Evolutionary conservation across 2,888 invertebrate species (phyloP).

Genomic region (Habrosyne pyritoides): DNA sequence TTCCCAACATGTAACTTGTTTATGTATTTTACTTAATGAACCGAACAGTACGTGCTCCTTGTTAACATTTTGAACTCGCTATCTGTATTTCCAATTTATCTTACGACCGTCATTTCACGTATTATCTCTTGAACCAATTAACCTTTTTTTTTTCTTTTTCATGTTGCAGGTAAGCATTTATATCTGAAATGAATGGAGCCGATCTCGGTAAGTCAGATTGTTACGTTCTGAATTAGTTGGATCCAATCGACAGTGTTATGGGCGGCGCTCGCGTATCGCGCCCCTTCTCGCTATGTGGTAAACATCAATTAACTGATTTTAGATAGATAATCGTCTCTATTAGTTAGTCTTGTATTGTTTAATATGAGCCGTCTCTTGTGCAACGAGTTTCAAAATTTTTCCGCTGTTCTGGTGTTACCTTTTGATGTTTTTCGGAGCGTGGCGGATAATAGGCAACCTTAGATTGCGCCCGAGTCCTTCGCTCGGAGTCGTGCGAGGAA

Average conservation of each 20-base stretch:
- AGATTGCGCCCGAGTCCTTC: conserved; percentile 80
- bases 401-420: conserved; percentile 78
- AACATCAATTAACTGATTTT: conserved; percentile 79
- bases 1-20: conserved; percentile 43
- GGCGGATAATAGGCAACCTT: conserved; percentile 81
- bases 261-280: conserved; percentile 36
- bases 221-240: conserved; percentile 30
- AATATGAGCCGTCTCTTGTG: conserved; percentile 76
- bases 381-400: conserved; percentile 80
- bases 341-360: conserved; percentile 78
- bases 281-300: conserved; percentile 56
- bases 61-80: conserved; percentile 59
- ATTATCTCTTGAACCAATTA: conserved; percentile 23
- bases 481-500: conserved; percentile 69
- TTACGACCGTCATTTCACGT: conserved; percentile 20
- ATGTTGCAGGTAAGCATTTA: conserved; percentile 73
- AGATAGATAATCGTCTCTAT: conserved; percentile 76
- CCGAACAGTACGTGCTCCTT: conserved; percentile 45
- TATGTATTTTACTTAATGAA: conserved; percentile 33
- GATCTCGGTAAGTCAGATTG: conserved; percentile 52
- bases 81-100: conserved; percentile 26
- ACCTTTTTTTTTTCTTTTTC: conserved; percentile 46
- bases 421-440: conserved; percentile 83
- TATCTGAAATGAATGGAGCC: conserved; percentile 20
- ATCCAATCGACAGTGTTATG: conserved; percentile 37